Evolutionary conservation across 2,113 vertebrate species (phyloP).

Genomic region (Maccullochella peelii): DNA sequence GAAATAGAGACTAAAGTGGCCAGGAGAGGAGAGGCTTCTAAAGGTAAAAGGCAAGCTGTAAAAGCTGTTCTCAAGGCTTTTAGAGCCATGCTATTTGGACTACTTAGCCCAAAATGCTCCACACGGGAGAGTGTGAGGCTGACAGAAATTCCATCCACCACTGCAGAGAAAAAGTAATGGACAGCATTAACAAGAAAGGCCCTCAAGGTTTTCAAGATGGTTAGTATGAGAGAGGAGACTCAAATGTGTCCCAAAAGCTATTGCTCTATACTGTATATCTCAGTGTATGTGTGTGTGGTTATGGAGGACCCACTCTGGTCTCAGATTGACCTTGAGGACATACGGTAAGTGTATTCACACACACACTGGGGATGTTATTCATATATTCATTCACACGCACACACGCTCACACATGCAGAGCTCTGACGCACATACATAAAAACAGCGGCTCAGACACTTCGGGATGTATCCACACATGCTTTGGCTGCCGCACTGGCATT

Average conservation of each 20-base stretch:
- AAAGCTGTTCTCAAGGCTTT: conserved; percentile 74
- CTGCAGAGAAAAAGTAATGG: conserved; percentile 65
- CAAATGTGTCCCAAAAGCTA: conserved; percentile 39
- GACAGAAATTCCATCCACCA: conserved; percentile 62
- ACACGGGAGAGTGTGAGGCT: conserved; percentile 38
- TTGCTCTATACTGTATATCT: conserved; percentile 4
- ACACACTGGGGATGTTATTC: conserved; percentile 53
- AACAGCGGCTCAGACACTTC: conserved; percentile 17
- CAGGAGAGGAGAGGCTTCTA: conserved; percentile 67
- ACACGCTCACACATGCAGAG: not conserved
- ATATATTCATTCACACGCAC: conserved; percentile 56
- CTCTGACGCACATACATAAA: conserved; percentile 37
- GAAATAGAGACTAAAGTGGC: conserved; percentile 75
- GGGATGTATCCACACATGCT: conserved; percentile 28
- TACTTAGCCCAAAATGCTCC: conserved; percentile 76
- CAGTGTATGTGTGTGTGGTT: conserved; percentile 2
- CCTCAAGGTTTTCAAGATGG: conserved; percentile 72
- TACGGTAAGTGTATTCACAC: conserved; percentile 49
- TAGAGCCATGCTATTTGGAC: conserved; percentile 72
- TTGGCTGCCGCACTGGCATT: conserved; percentile 23
- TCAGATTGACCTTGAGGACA: conserved; percentile 68
- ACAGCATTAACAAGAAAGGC: conserved; percentile 64
- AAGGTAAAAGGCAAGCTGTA: conserved; percentile 70
- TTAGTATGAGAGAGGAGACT: conserved; percentile 39
- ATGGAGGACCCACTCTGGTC: conserved; percentile 2